Evolutionary conservation across 2,113 vertebrate genomes (phyloP).

Genomic region (Uropsilus gracilis): DNA sequence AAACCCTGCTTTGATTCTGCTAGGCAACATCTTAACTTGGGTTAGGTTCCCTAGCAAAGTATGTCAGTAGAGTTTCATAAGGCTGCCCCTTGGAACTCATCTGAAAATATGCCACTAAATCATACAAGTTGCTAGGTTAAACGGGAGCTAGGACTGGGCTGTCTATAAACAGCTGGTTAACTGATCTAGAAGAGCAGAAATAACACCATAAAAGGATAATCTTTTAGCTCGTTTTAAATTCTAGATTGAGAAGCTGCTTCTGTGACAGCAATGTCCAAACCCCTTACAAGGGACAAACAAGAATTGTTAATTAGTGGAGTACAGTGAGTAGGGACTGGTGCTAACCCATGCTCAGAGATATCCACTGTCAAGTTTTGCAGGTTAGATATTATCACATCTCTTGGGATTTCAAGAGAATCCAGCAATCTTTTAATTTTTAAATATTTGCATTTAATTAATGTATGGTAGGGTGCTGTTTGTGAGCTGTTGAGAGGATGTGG

Average conservation of each 20-base stretch:
- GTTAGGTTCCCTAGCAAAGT: conserved; percentile 70
- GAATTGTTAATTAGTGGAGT: not conserved
- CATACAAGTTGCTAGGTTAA: conserved; percentile 38
- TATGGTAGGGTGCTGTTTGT: not conserved
- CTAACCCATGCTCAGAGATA: not conserved
- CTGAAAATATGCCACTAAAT: conserved; percentile 51
- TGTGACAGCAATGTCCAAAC: not conserved
- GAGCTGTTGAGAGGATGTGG: not conserved
- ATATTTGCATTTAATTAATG: not conserved
- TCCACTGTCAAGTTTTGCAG: too few relatives aligned
- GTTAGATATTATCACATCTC: not conserved
- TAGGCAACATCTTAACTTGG: conserved; percentile 75
- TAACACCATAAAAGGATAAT: not conserved
- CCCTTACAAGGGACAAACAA: not conserved
- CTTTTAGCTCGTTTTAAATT: not conserved
- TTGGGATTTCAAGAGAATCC: not conserved
- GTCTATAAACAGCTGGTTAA: conserved; percentile 17
- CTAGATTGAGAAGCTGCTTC: not conserved
- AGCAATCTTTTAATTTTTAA: not conserved
- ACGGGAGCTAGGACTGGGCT: not conserved
- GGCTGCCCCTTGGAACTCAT: conserved; percentile 64
- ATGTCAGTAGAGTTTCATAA: conserved; percentile 64
- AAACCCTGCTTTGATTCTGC: conserved; percentile 79
- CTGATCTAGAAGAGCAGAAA: conserved; percentile 24
- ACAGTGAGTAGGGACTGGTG: not conserved